Percentiles rank a stretch among this genome's conserved stretches.
These are phyloP conservation scores for Mechanitis messenoides DNA, from an alignment of 2,888 invertebrate genomes.

Conservation along the genomic window DNA sequence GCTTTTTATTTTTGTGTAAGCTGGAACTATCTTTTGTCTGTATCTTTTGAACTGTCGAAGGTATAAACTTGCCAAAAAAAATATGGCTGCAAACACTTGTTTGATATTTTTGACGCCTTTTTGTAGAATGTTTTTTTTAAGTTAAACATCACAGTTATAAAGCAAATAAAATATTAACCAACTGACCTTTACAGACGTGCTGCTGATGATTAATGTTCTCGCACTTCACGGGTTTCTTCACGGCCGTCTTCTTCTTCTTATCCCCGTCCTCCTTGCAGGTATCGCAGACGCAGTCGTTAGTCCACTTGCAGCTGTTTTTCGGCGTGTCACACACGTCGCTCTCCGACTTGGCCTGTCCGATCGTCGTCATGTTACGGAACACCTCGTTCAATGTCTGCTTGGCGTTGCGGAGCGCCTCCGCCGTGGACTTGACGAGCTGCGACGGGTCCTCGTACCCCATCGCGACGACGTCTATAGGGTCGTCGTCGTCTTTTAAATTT, in stretches of 20 bases:
- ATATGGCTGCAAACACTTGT: no score
- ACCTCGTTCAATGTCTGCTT: slow-evolving; percentile 63
- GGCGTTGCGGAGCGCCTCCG: slow-evolving; percentile 59
- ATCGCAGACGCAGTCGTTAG: slow-evolving; percentile 58
- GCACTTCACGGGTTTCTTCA: slow-evolving; percentile 47
- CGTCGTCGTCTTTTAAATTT: slow-evolving; percentile 34
- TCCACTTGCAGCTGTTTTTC: slow-evolving; percentile 63
- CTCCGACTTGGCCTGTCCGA: slow-evolving; percentile 58
- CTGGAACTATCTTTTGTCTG: no score
- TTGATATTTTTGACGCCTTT: no score
- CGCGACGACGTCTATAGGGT: slow-evolving; percentile 31
- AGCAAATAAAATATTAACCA: slow-evolving; percentile 6
- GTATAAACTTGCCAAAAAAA: no score
- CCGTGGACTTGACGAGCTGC: slow-evolving; percentile 60
- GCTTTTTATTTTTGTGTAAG: no score
- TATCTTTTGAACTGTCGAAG: no score
- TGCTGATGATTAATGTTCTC: slow-evolving; percentile 63
- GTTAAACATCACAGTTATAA: no score
- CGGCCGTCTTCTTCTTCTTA: slow-evolving; percentile 40
- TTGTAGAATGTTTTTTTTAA: no score
- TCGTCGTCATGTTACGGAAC: slow-evolving; percentile 54
- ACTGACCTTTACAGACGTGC: slow-evolving; percentile 67
- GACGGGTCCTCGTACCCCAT: slow-evolving; percentile 53
- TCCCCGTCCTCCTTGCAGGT: slow-evolving; percentile 50
- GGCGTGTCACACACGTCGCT: slow-evolving; percentile 63